Base-by-base conservation (phyloP, 1,140 invertebrate species). In the Drosophila guanche region DNA sequence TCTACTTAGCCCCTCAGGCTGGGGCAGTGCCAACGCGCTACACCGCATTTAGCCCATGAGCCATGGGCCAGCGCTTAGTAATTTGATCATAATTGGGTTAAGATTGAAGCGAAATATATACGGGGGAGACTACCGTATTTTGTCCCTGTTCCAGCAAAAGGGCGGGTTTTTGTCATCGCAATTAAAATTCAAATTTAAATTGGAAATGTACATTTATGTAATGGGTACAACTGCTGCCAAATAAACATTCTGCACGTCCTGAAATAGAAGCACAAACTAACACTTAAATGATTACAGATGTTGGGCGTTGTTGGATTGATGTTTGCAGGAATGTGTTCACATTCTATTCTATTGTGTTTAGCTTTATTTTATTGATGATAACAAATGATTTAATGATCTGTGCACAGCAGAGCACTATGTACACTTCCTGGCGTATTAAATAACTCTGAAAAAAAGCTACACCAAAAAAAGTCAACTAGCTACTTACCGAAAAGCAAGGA, bases 211-310 rank as follows among this genome's bases (percentile, higher is more conserved):
- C 67, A 77, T 77, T 48, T 55, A 5, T n/a, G 37, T 23, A 20
- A 22, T 63, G 46, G 56, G 25, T 37, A 63, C 25, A 59, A 27
- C 59, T 61, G 10, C 42, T 33, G 22, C n/a, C 25, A 25, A 3
- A 12, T 47, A 42, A 66, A 37, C 42, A 53, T 46, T 8, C 48
- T 25, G 62, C 50, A 7, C 4, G 57, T 46, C 41, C 27, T 29
- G 50, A 47, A 71, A 71, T 55, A 59, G 59, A 52, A 42, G 33
- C 10, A 40, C 42, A 67, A 65, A 60, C 76, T 65, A 80, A 80
- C 67, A 80, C 77, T 67, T 81, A 83, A 80, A 83, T 77, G 78
- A 50, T 52, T 50, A 33, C 78, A 80, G 78, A 81, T 81, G 79
- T 77, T 55, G 48, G 43, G 40, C 16, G 16, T 20, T 20, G 16